A percentile compares a stretch with the other conserved stretches of the same genome.
phyloP scores from a whole-genome alignment of 2,888 invertebrate species.

The Apodemia hepburni region DNA sequence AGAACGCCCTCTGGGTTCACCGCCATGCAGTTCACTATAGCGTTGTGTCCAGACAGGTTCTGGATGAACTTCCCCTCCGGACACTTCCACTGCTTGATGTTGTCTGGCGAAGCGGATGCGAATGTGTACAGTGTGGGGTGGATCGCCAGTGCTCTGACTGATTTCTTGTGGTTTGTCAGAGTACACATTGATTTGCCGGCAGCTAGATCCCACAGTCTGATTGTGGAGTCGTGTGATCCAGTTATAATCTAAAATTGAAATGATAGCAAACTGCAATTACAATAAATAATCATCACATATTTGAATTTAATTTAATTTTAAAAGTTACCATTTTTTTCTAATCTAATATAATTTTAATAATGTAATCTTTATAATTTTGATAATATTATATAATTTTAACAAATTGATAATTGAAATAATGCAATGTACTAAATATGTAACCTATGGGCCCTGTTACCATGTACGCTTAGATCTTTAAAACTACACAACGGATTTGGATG shows the following conservation, averaged over 20 bases:
- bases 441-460: no score
- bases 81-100: conserved; percentile 99
- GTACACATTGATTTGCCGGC: conserved; percentile 97
- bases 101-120: conserved; percentile 98
- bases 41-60: conserved; percentile 98
- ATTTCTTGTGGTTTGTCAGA: conserved; percentile 99
- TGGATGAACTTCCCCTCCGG: conserved; percentile 99
- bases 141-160: conserved; percentile 88
- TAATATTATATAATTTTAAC: no score
- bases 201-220: conserved; percentile 98
- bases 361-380: no score
- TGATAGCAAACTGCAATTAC: no score
- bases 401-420: no score
- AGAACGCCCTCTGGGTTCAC: conserved; percentile 97
- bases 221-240: conserved; percentile 97
- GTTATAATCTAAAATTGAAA: conserved; percentile 85
- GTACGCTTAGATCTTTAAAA: no score
- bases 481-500: no score
- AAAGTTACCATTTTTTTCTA: no score
- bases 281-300: no score
- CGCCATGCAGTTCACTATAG: conserved; percentile 97
- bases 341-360: no score
- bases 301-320: no score
- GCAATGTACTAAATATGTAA: no score
- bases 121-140: conserved; percentile 94